These are phyloP conservation scores for Pseudomugil gertrudae DNA, from an alignment of 2,797 vertebrate genomes.

Conservation along the genomic window DNA sequence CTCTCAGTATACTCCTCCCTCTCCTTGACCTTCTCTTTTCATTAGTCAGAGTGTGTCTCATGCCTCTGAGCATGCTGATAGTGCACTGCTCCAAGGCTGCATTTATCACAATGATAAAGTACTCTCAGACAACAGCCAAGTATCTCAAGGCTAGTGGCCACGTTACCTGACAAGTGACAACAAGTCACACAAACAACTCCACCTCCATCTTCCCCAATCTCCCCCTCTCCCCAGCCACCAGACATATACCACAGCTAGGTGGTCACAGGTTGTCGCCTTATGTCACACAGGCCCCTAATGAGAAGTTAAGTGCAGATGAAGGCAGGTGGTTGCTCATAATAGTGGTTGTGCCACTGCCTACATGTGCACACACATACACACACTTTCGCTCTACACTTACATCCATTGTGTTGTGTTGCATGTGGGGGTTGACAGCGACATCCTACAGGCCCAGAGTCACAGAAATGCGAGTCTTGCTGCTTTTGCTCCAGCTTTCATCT, in stretches of 20 bases:
- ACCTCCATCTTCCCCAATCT: slow-evolving; percentile 37
- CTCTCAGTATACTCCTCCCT: slow-evolving; percentile 55
- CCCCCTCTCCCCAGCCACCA: not conserved
- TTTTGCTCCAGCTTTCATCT: slow-evolving; percentile 68
- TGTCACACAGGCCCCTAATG: slow-evolving; percentile 69
- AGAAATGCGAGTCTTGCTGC: slow-evolving; percentile 57
- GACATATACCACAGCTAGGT: slow-evolving; percentile 26
- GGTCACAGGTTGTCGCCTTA: slow-evolving; percentile 68
- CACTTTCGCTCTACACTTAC: slow-evolving; percentile 5
- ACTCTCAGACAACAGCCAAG: slow-evolving; percentile 78
- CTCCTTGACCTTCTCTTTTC: slow-evolving; percentile 82
- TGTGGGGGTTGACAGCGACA: slow-evolving; percentile 39
- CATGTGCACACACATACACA: not conserved
- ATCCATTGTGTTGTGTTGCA: slow-evolving; percentile 12
- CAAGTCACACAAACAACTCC: slow-evolving; percentile 72
- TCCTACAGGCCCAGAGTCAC: slow-evolving; percentile 54
- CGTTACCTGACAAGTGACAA: slow-evolving; percentile 79
- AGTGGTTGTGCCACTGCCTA: slow-evolving; percentile 35
- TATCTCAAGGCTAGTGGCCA: slow-evolving; percentile 79
- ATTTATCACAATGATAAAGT: slow-evolving; percentile 82
- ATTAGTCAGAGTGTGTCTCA: slow-evolving; percentile 83
- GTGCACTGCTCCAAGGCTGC: slow-evolving; percentile 80
- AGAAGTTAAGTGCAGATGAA: slow-evolving; percentile 63
- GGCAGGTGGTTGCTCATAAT: slow-evolving; percentile 46
- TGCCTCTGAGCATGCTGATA: slow-evolving; percentile 80